Percentiles rank a stretch among this genome's conserved stretches.
Evolutionary conservation across 2,888 invertebrate species (phyloP).

Genomic region (Euclidia mi): DNA sequence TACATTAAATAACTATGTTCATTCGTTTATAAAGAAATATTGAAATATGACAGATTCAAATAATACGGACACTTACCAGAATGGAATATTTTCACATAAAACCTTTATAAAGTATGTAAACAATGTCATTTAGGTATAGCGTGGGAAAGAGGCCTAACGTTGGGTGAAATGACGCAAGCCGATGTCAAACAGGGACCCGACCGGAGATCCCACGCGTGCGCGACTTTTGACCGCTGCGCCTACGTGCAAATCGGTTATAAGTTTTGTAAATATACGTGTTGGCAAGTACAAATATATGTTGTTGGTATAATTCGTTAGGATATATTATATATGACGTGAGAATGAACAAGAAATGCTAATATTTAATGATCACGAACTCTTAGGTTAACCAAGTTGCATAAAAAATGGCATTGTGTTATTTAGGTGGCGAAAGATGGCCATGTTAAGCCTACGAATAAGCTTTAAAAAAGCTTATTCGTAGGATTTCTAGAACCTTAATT

Average conservation of each 20-base stretch:
- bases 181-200: slow-evolving; percentile 45
- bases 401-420: too few species aligned
- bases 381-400: neutral
- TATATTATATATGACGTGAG: neutral
- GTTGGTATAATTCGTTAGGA: slow-evolving; percentile 16
- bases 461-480: too few species aligned
- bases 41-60: too few species aligned
- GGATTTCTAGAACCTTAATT: too few species aligned
- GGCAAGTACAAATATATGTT: slow-evolving; percentile 6
- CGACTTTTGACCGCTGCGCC: slow-evolving; percentile 61
- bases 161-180: slow-evolving; percentile 50
- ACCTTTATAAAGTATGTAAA: slow-evolving; percentile 8
- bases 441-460: too few species aligned
- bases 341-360: neutral
- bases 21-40: too few species aligned
- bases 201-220: slow-evolving; percentile 49
- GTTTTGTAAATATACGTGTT: slow-evolving; percentile 31
- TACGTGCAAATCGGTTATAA: slow-evolving; percentile 52
- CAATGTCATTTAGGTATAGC: slow-evolving; percentile 31
- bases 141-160: slow-evolving; percentile 51
- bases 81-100: too few species aligned
- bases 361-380: neutral
- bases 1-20: too few species aligned
- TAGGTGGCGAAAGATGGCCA: too few species aligned
- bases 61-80: too few species aligned